These are phyloP conservation scores for Pachyrhynchus sulphureomaculatus DNA, from an alignment of 1,140 invertebrate genomes.

Conservation along the genomic window DNA sequence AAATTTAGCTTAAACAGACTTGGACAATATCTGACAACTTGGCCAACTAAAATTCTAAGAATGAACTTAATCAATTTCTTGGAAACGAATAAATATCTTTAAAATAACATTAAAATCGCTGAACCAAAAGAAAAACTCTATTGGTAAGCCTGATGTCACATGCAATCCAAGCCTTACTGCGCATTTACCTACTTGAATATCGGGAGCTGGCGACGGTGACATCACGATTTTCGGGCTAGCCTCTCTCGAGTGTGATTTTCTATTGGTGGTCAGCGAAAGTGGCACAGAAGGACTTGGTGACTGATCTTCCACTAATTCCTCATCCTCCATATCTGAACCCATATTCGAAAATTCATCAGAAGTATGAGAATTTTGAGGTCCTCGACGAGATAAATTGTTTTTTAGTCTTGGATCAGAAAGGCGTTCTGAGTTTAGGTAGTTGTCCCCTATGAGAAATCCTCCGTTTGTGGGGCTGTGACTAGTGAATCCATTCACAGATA, in stretches of 20 bases:
- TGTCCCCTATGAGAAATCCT: constrained; percentile 55
- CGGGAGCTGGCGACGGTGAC: constrained; percentile 37
- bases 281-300: constrained; percentile 66
- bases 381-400: constrained; percentile 53
- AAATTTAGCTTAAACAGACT: too few relatives aligned
- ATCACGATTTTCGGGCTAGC: constrained; percentile 45
- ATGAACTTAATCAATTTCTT: too few relatives aligned
- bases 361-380: constrained; percentile 56
- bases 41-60: not conserved
- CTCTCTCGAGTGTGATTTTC: constrained; percentile 44
- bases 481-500: constrained; percentile 63
- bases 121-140: too few relatives aligned
- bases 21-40: too few relatives aligned
- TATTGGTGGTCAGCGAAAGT: constrained; percentile 64
- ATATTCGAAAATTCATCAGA: constrained; percentile 62
- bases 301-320: constrained; percentile 58
- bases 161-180: constrained; percentile 3
- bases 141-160: not conserved
- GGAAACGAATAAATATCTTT: too few relatives aligned
- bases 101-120: too few relatives aligned
- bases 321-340: constrained; percentile 64
- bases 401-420: constrained; percentile 53
- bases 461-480: constrained; percentile 64
- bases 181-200: constrained; percentile 46
- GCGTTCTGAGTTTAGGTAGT: constrained; percentile 56